Base-by-base conservation (phyloP, 2,888 invertebrate genomes). In the Rhogogaster chlorosoma region DNA sequence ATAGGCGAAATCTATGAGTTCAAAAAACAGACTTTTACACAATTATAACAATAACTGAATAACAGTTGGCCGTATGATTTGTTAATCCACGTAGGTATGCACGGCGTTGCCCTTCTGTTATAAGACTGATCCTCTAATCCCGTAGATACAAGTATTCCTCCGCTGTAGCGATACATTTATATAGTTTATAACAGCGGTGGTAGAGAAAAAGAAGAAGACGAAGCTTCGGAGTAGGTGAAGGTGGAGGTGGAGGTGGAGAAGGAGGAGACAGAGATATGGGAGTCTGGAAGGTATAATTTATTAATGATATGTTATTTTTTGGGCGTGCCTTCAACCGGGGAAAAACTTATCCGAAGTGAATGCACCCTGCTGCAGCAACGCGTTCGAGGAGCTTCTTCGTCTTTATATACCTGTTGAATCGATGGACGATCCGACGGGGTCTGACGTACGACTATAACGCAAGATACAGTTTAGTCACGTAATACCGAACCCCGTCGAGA, bases 271-370 rank as follows among this genome's bases (percentile, higher is more conserved):
- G 77, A 75, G 42, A 57, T 53, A 53, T 78, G n/a, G 26, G 29
- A n/a, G 53, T 78, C 53, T 45, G 61, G 80, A 80, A 80, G 80
- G 80, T 57, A 61, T 80, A 80, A 80, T 80, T 80, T 80, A 80
- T 80, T 80, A 80, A 80, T 80, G 80, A 80, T 80, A 80, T 80
- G 80, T 80, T 80, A 80, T 80, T 80, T 80, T 57, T 80, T 80
- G 57, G 80, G 80, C 80, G 80, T 80, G 80, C 61, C 80, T 61
- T 38, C n/a, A 36, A 80, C n/a, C 80, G 26, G 38, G 57, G 61
- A 80, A 61, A 57, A 80, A 57, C 22, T 80, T 57, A 80, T 36
- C 38, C 80, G 61, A 80, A 36, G 80, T 80, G 57, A 61, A 80
- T 61, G 80, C 80, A 77, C 77, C 77, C 77, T 77, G 77, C 49